Conservation (phyloP, 2,797 vertebrate species). For the Bucorvus abyssinicus region DNA sequence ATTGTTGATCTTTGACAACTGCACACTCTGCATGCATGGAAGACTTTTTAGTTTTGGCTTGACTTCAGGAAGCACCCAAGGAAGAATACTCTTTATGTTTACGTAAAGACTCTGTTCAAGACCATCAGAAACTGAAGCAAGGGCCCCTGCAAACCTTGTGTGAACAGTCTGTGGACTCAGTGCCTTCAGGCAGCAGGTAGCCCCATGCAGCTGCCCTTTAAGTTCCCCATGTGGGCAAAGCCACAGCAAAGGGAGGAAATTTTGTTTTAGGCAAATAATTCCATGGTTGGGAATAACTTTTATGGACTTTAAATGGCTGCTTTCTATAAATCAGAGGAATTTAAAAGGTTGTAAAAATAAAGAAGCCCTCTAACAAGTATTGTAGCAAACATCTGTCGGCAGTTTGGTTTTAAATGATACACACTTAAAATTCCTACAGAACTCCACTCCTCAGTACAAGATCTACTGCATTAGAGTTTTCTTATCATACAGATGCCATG, state of each 20-base stretch:
- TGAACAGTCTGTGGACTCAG: background rate
- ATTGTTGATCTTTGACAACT: background rate
- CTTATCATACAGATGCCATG: background rate
- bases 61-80: background rate
- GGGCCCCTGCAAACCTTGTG: background rate
- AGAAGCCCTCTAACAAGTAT: slow-evolving; percentile 40
- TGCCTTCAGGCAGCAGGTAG: slow-evolving; percentile 20
- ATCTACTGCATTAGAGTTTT: background rate
- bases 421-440: slow-evolving; percentile 40
- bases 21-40: background rate
- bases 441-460: background rate
- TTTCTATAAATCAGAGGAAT: slow-evolving; percentile 62
- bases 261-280: slow-evolving; percentile 32
- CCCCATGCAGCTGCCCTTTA: background rate
- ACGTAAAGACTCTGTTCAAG: background rate
- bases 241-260: slow-evolving; percentile 16
- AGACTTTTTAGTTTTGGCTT: background rate
- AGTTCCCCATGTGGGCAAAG: background rate
- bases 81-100: background rate
- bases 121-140: background rate
- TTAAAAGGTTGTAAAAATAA: slow-evolving; percentile 67
- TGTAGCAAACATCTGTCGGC: slow-evolving; percentile 34
- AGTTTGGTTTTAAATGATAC: slow-evolving; percentile 24
- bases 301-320: slow-evolving; percentile 45
- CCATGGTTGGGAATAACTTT: slow-evolving; percentile 9